Conservation (phyloP, 1,140 invertebrate species). For the Elysia chlorotica region DNA sequence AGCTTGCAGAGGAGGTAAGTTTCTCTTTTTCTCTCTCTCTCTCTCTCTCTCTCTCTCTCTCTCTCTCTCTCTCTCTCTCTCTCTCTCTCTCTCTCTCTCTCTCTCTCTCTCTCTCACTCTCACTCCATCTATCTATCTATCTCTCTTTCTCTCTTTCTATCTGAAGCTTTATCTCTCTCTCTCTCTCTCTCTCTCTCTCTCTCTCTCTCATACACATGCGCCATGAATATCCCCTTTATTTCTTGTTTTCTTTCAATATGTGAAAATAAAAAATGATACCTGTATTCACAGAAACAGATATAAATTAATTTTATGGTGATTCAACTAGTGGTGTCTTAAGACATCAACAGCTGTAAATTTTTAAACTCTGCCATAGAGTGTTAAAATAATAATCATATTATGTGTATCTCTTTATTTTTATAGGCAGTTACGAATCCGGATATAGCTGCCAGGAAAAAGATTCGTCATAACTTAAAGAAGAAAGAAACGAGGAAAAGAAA, state of each 20-base stretch:
- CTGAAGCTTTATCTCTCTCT: too few relatives aligned
- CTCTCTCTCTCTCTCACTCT: neutral
- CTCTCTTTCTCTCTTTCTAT: neutral
- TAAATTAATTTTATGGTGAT: neutral
- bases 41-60: neutral
- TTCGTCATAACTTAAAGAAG: slow-evolving; percentile 76
- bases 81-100: neutral
- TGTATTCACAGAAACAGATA: neutral
- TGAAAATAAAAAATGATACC: neutral
- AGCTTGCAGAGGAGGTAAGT: slow-evolving; percentile 62
- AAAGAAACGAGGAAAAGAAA: slow-evolving; percentile 72
- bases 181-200: too few relatives aligned
- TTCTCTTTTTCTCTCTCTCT: slow-evolving; percentile 11
- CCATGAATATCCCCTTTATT: too few relatives aligned
- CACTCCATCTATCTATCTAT: neutral
- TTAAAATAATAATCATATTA: too few relatives aligned
- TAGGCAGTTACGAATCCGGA: slow-evolving; percentile 77
- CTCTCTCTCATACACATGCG: too few relatives aligned
- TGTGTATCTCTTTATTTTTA: slow-evolving; percentile 17
- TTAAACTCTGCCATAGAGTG: neutral
- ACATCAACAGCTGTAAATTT: neutral
- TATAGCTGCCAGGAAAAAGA: slow-evolving; percentile 76
- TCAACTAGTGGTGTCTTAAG: neutral
- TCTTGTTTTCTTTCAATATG: neutral
- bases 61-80: neutral